A percentile compares a stretch with the other conserved stretches of the same genome.
Evolutionary conservation across 2,888 invertebrate genomes (phyloP).

Genomic region (Aelia acuminata): DNA sequence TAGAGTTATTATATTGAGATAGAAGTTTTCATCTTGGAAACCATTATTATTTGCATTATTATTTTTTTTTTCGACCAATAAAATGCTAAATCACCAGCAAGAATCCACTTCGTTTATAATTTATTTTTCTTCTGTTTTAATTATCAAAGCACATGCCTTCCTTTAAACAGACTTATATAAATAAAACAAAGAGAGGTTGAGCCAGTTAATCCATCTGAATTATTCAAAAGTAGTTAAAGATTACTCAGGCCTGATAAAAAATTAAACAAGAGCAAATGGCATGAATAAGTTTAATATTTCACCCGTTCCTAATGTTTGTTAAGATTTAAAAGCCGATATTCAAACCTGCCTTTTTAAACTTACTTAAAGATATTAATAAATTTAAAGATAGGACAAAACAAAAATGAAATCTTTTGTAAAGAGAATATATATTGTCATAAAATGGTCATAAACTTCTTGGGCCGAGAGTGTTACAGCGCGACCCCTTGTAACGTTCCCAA

Average conservation of each 20-base stretch:
- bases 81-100: neutral
- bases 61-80: no score
- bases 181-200: neutral
- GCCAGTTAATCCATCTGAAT: neutral
- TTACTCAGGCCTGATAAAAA: constrained; percentile 5
- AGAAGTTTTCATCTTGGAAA: no score
- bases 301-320: neutral
- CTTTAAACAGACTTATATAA: neutral
- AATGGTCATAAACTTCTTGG: no score
- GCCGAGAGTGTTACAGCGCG: no score
- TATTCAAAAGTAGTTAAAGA: neutral
- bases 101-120: neutral
- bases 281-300: neutral
- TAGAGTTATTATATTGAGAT: no score
- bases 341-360: neutral
- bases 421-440: no score
- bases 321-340: neutral
- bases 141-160: neutral
- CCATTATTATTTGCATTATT: no score
- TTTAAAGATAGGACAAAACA: no score
- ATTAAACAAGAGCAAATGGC: neutral
- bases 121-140: neutral
- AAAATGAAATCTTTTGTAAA: no score
- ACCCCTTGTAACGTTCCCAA: no score
- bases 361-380: no score